These are phyloP conservation scores for Cephus spinipes DNA, from an alignment of 2,888 invertebrate genomes.

Conservation along the genomic window DNA sequence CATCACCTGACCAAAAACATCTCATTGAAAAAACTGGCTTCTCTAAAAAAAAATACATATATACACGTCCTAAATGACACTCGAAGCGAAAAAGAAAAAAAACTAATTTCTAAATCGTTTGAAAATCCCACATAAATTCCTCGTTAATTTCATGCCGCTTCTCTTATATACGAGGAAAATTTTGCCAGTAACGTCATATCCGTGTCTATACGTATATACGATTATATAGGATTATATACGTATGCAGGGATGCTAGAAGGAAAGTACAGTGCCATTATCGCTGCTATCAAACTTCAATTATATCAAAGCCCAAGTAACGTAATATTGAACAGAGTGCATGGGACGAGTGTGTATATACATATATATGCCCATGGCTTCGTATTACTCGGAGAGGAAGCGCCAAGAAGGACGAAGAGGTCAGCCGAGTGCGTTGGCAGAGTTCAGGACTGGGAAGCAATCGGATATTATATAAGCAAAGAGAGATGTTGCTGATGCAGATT, in stretches of 20 bases:
- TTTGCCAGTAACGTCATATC: background rate
- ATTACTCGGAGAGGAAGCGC: constrained; percentile 35
- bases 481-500: constrained; percentile 36
- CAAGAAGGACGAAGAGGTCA: constrained; percentile 42
- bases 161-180: background rate
- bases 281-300: constrained; percentile 15
- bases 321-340: background rate
- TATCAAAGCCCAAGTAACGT: constrained; percentile 1
- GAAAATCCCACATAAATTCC: background rate
- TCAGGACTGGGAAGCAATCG: constrained; percentile 44
- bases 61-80: background rate
- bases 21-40: background rate
- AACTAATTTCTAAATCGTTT: background rate
- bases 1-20: background rate
- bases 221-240: constrained; percentile 11
- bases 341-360: background rate
- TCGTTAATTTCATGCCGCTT: background rate
- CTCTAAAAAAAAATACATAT: background rate
- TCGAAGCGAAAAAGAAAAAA: background rate
- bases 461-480: constrained; percentile 51
- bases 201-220: background rate
- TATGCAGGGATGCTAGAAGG: constrained; percentile 15
- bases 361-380: constrained; percentile 21
- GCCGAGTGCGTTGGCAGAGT: constrained; percentile 32
- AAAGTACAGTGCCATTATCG: constrained; percentile 23